Evolutionary conservation across 2,797 vertebrate genomes (phyloP), one percentile per base, ranked within the genome.

Genomic region (Siniperca obscura): DNA sequence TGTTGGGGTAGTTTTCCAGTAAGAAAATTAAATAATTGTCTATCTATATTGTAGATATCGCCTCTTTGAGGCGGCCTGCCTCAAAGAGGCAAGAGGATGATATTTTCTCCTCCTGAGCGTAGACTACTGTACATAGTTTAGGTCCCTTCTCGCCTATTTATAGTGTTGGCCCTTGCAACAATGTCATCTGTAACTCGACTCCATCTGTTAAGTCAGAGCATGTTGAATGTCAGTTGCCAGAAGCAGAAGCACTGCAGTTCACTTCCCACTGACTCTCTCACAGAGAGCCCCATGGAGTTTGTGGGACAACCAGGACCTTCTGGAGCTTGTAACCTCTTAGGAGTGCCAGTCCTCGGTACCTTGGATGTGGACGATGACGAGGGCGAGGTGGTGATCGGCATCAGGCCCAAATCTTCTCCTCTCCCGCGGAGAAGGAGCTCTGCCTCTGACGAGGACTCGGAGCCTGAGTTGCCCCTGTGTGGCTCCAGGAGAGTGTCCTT

Each of bases 161-260:
- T 99, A 99, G 97, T 81, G 78, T 91, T 96, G 96, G 96, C 95
- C 97, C 95, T 94, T 81, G 95, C 95, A 95, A 96, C 97, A 98
- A 97, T 98, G 98, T 99, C 97, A 96, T 96, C 95, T 96, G 98
- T 97, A 99, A 99, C 94, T 94, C 82, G 96, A 98, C 96, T 96
- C 97, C 96, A 93, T 96, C 95, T 97, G 96, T 97, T 97, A 96
- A 97, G 94, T 95, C 95, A 92, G 92, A 91, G 92, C 88, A 94
- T 96, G 96, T 97, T 96, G 96, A 96, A 96, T 97, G 96, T 97
- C 97, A 97, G 92, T 93, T 94, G 95, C 93, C 95, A 96, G 94
- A 96, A 95, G 76, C 83, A 89, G 91, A 86, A 70, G 93, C 92
- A 71, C 85, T 87, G 93, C 90, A 90, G 74, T 90, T 88, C 86